These are phyloP conservation scores for Aramus guarauna DNA, from an alignment of 2,113 vertebrate genomes.

Conservation along the genomic window DNA sequence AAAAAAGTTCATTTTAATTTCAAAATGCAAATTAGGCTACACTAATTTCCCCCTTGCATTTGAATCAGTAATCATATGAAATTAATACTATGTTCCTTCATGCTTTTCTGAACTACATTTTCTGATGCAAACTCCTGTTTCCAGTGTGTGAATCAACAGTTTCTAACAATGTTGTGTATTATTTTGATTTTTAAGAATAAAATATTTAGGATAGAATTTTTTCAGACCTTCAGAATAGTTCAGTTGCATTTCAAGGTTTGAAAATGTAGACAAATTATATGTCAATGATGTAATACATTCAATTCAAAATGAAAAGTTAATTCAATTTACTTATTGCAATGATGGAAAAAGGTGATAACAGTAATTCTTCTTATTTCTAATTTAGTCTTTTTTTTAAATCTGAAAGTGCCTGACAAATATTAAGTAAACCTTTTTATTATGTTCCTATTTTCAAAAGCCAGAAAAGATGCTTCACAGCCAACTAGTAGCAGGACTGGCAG, in stretches of 20 bases:
- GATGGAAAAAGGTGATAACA: not conserved
- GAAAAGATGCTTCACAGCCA: not conserved
- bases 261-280: not conserved
- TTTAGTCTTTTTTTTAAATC: not conserved
- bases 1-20: conserved; percentile 64
- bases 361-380: not conserved
- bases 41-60: conserved; percentile 25
- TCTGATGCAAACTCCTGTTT: conserved; percentile 37
- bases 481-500: not conserved
- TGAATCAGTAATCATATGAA: conserved; percentile 59
- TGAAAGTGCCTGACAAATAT: not conserved
- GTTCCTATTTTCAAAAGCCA: not conserved
- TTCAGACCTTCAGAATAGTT: not conserved
- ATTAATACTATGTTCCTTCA: conserved; percentile 22
- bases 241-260: not conserved
- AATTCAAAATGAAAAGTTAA: not conserved
- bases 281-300: not conserved
- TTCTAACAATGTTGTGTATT: conserved; percentile 16
- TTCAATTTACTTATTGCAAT: not conserved
- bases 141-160: conserved; percentile 23
- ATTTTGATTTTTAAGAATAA: conserved; percentile 38
- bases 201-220: not conserved
- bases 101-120: conserved; percentile 32
- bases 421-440: not conserved
- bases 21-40: conserved; percentile 59